A percentile compares a stretch with the other conserved stretches of the same genome.
Conservation (phyloP, 2,888 invertebrate species). For the Ectemnius cavifrons region DNA sequence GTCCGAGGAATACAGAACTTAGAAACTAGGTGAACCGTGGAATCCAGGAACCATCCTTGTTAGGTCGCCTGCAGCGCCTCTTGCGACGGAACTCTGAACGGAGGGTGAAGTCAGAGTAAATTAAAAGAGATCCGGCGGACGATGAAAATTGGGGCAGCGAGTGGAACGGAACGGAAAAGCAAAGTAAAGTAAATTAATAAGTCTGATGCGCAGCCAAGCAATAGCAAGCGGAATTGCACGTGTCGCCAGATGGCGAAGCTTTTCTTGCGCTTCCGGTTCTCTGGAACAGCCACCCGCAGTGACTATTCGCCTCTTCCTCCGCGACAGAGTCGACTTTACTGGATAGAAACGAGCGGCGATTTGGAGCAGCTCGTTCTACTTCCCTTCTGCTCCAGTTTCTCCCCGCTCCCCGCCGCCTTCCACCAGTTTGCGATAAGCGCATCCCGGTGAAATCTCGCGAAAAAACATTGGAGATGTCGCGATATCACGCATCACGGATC, state of each 20-base stretch:
- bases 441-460: slow-evolving; percentile 23
- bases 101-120: no score
- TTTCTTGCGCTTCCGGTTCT: slow-evolving; percentile 19
- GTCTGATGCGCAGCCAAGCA: slow-evolving; percentile 39
- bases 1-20: no score
- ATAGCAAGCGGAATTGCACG: slow-evolving; percentile 23
- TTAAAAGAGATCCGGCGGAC: no score
- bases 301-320: slow-evolving; percentile 39
- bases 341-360: slow-evolving; percentile 38
- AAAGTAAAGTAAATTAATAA: slow-evolving; percentile 59
- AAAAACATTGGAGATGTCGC: slow-evolving; percentile 25
- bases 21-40: no score
- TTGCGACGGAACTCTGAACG: no score
- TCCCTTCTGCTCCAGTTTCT: no score
- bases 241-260: slow-evolving; percentile 40
- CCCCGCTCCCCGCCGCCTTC: no score
- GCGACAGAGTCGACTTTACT: not conserved
- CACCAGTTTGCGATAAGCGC: slow-evolving; percentile 26
- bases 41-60: no score
- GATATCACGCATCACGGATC: slow-evolving; percentile 29
- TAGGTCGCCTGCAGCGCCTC: no score
- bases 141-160: no score
- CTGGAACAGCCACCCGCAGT: slow-evolving; percentile 29
- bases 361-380: slow-evolving; percentile 18
- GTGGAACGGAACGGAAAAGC: not conserved